Conservation (phyloP, 2,888 invertebrate species). For the Luffia ferchaultella region DNA sequence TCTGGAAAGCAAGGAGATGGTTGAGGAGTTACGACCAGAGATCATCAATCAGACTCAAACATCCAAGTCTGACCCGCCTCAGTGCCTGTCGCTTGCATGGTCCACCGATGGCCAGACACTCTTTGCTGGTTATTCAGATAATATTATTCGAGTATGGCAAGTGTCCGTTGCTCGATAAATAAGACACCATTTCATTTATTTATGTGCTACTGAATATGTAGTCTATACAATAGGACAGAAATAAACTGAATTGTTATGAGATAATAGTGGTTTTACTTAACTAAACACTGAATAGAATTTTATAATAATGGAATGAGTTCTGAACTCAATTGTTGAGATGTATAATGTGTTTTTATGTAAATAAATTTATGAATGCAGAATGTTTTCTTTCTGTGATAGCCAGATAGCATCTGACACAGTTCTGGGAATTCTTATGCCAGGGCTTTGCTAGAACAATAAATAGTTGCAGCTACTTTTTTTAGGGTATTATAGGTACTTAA, state of each 20-base stretch:
- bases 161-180: conserved; percentile 85
- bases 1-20: conserved; percentile 98
- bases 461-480: too few relatives aligned
- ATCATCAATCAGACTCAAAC: conserved; percentile 78
- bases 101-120: conserved; percentile 99
- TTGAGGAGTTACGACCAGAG: conserved; percentile 97
- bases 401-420: too few relatives aligned
- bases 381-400: neutral
- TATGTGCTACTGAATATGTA: conserved; percentile 35
- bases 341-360: too few relatives aligned
- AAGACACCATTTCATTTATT: conserved; percentile 48
- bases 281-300: too few relatives aligned
- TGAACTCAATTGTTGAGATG: too few relatives aligned
- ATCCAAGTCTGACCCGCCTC: conserved; percentile 90
- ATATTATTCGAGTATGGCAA: conserved; percentile 98
- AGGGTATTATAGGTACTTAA: too few relatives aligned
- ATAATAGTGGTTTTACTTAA: conserved; percentile 39
- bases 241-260: conserved; percentile 54
- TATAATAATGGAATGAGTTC: too few relatives aligned
- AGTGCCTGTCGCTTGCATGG: conserved; percentile 98
- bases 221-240: conserved; percentile 37
- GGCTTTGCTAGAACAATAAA: too few relatives aligned
- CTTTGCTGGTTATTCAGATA: conserved; percentile 99
- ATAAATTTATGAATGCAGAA: neutral
- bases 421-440: too few relatives aligned